Evolutionary conservation across 2,888 invertebrate genomes (phyloP).

Genomic region (Orthonevra nobilis): DNA sequence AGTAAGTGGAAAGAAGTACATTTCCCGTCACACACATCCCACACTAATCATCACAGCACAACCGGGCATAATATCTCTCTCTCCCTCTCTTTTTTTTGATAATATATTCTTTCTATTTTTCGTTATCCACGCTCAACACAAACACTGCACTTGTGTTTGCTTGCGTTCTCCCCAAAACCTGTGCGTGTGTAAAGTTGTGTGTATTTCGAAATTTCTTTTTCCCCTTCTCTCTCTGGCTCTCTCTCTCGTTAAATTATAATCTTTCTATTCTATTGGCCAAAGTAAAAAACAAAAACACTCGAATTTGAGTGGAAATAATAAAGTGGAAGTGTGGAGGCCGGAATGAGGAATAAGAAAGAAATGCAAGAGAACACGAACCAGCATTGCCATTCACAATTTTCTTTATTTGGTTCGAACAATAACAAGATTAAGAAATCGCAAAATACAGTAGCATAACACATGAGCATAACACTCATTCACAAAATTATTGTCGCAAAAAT

Average conservation of each 20-base stretch:
- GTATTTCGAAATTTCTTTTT: conserved; percentile 43
- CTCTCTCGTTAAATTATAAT: conserved; percentile 10
- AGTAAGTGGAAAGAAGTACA: conserved; percentile 47
- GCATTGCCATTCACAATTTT: too few relatives aligned
- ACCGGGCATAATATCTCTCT: conserved; percentile 22
- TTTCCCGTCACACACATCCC: conserved; percentile 41
- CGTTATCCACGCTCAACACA: conserved; percentile 18
- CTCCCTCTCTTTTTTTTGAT: conserved; percentile 24
- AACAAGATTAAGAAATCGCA: too few relatives aligned
- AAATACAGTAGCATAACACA: too few relatives aligned
- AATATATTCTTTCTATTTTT: conserved; percentile 17
- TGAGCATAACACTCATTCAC: too few relatives aligned
- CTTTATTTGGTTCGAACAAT: too few relatives aligned
- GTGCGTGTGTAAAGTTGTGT: conserved; percentile 19
- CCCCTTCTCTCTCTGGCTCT: conserved; percentile 13
- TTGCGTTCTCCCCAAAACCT: neutral
- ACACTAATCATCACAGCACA: conserved; percentile 27
- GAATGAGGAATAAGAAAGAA: conserved; percentile 11
- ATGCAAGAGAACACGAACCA: neutral
- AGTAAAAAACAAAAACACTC: conserved; percentile 9
- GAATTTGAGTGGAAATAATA: conserved; percentile 13
- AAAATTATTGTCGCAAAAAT: too few relatives aligned
- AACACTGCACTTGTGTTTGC: conserved; percentile 49
- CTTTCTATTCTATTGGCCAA: neutral
- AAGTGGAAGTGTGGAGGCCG: conserved; percentile 31